phyloP scores from a whole-genome alignment of 2,797 vertebrate species.

The Masticophis lateralis region DNA sequence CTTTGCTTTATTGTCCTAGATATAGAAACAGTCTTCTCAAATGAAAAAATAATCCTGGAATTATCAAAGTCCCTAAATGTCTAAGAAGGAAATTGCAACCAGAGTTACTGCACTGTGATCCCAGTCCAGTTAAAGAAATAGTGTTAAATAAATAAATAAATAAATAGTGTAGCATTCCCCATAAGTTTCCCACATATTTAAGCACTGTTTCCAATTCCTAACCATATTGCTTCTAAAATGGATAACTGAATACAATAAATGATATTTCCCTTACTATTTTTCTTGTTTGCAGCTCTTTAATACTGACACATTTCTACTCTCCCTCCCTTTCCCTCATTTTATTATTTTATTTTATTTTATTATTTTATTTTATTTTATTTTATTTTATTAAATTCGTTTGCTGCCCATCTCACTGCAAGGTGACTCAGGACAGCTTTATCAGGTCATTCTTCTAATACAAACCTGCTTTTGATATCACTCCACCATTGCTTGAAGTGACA shows the following conservation, averaged over 20 bases:
- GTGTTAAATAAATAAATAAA: background rate
- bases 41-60: slow-evolving; percentile 1
- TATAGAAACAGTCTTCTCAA: background rate
- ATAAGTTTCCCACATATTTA: background rate
- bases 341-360: background rate
- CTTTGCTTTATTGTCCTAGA: background rate
- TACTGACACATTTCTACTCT: background rate
- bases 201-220: background rate
- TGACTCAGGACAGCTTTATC: background rate
- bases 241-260: background rate
- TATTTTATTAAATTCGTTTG: too few species aligned
- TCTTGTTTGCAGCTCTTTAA: background rate
- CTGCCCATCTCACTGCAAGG: background rate
- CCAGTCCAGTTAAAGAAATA: background rate
- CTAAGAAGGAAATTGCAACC: background rate
- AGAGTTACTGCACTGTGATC: background rate
- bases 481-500: background rate
- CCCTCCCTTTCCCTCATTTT: background rate
- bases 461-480: background rate
- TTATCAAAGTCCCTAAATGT: background rate
- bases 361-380: too few species aligned
- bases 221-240: background rate
- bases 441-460: background rate
- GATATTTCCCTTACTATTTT: background rate
- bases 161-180: background rate